phyloP scores from a whole-genome alignment of 92 coral and sea anemone genomes.

The Anthopleura xanthogrammica region DNA sequence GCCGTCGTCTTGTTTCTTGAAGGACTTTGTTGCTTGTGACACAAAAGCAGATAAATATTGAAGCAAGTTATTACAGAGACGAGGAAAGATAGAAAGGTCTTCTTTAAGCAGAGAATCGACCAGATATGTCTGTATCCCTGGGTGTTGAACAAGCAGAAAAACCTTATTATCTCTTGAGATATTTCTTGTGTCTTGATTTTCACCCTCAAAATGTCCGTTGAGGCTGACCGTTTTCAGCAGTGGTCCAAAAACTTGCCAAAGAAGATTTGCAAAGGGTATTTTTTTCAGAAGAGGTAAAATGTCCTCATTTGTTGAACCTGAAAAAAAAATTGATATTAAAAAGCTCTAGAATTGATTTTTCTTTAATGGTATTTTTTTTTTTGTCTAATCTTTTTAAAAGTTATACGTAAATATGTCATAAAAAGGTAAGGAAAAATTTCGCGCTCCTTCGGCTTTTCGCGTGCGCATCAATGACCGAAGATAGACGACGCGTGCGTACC shows the following conservation, averaged over 20 bases:
- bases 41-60: conserved; percentile 21
- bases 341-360: too few species aligned
- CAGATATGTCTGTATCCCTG: conserved; percentile 39
- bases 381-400: too few species aligned
- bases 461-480: neutral
- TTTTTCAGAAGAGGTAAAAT: conserved; percentile 36
- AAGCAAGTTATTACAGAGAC: conserved; percentile 34
- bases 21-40: neutral
- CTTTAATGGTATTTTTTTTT: too few species aligned
- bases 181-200: neutral
- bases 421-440: neutral
- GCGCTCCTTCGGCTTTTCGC: neutral
- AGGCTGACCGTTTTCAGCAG: neutral
- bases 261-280: conserved; percentile 53
- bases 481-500: neutral
- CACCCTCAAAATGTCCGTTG: neutral
- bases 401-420: too few species aligned
- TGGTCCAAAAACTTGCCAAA: conserved; percentile 59
- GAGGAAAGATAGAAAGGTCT: conserved; percentile 3
- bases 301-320: conserved; percentile 16
- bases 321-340: neutral
- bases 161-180: neutral
- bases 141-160: conserved; percentile 3
- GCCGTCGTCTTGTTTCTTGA: neutral
- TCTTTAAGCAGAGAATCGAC: conserved; percentile 37